Evolutionary conservation across 2,797 vertebrate genomes (phyloP).

Genomic region (Fistularia commersonii): DNA sequence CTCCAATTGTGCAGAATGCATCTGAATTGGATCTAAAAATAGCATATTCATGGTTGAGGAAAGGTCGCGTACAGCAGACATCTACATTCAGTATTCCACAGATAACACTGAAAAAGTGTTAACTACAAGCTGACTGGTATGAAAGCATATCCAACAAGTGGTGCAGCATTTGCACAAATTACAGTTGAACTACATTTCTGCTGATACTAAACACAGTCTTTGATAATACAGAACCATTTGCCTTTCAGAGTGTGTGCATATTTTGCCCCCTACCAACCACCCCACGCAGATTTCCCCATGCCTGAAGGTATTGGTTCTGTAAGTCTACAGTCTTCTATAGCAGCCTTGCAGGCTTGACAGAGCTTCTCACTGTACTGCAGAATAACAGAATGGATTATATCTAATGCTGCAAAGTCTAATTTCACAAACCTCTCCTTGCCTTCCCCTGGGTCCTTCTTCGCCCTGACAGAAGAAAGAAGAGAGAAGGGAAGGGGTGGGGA

Average conservation of each 20-base stretch:
- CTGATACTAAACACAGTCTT: constrained; percentile 34
- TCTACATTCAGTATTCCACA: not conserved
- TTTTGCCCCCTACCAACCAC: constrained; percentile 26
- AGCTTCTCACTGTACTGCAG: constrained; percentile 42
- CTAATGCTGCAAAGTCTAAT: constrained; percentile 63
- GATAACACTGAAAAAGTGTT: constrained; percentile 2
- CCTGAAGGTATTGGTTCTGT: constrained; percentile 47
- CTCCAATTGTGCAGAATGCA: no score
- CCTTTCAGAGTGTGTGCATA: constrained; percentile 39
- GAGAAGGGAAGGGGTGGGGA: constrained; percentile 25
- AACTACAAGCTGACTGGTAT: not conserved
- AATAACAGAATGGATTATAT: constrained; percentile 68
- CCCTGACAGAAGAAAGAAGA: constrained; percentile 69
- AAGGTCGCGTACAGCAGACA: not conserved
- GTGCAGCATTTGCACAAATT: constrained; percentile 1
- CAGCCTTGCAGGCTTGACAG: constrained; percentile 48
- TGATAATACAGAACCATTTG: constrained; percentile 48
- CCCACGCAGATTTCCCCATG: constrained; percentile 36
- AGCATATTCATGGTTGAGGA: no score
- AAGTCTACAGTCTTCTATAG: constrained; percentile 50
- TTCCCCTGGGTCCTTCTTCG: constrained; percentile 73
- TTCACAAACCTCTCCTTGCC: constrained; percentile 82
- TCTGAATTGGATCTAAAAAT: no score
- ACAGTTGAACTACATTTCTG: constrained; percentile 37
- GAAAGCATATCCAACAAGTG: constrained; percentile 9